Evolutionary conservation across 2,888 invertebrate genomes (phyloP).

Genomic region (Melikaiella ostensackeni): DNA sequence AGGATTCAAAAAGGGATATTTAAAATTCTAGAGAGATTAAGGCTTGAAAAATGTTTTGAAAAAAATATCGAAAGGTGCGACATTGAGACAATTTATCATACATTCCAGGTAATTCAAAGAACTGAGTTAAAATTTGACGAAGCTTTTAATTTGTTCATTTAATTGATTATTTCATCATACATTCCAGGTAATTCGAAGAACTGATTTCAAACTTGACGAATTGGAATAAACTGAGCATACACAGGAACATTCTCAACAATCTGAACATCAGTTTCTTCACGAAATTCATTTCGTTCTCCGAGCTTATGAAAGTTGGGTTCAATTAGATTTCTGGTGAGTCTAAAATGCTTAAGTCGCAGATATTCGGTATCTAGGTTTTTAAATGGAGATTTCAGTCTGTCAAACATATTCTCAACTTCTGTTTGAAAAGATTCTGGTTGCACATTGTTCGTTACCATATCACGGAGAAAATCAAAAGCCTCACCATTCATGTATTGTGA

Average conservation of each 20-base stretch:
- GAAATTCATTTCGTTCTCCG: not conserved
- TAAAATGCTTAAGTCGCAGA: slow-evolving; percentile 3
- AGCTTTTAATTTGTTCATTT: not conserved
- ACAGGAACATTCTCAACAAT: not conserved
- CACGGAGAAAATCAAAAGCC: too few species aligned
- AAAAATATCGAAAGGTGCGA: too few species aligned
- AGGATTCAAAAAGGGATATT: too few species aligned
- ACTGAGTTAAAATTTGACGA: slow-evolving; percentile 1
- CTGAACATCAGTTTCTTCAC: slow-evolving; percentile 5
- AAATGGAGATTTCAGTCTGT: not conserved
- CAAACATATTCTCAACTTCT: too few species aligned
- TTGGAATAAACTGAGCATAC: not conserved
- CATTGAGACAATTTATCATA: too few species aligned
- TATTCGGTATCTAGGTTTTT: not conserved
- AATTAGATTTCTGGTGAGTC: not conserved
- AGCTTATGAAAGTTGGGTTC: not conserved
- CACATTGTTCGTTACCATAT: too few species aligned
- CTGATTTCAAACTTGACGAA: not conserved
- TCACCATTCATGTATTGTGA: not conserved
- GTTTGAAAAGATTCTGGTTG: too few species aligned
- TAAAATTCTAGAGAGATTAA: too few species aligned
- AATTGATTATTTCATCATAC: not conserved
- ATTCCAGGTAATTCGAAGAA: slow-evolving; percentile 14
- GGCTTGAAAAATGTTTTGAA: too few species aligned
- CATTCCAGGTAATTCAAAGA: slow-evolving; percentile 7